Conservation (phyloP, 2,797 vertebrate genomes). For the Cetoscarus ocellatus region DNA sequence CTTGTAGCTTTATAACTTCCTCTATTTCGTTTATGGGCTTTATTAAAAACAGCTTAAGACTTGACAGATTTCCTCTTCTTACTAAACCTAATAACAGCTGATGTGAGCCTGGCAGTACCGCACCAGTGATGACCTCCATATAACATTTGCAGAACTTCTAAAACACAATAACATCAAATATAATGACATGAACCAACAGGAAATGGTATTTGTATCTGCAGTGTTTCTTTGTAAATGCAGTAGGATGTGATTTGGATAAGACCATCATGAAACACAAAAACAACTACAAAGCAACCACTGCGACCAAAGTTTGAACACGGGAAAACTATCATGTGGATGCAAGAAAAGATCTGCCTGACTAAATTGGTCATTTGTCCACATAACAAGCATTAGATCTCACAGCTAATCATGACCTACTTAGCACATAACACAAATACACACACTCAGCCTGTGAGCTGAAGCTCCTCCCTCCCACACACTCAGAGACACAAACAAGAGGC, state of each 20-base stretch:
- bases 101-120: too few relatives aligned
- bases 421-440: constrained; percentile 20
- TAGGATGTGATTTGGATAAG: not conserved
- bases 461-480: constrained; percentile 44
- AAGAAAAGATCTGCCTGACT: not conserved
- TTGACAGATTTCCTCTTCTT: too few relatives aligned
- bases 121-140: not conserved
- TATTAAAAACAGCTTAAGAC: too few relatives aligned
- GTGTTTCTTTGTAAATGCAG: not conserved
- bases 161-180: not conserved
- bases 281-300: not conserved
- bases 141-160: not conserved
- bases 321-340: not conserved
- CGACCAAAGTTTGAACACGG: not conserved
- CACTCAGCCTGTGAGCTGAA: constrained; percentile 15
- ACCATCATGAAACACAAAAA: not conserved
- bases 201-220: not conserved
- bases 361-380: constrained; percentile 27
- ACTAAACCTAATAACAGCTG: too few relatives aligned
- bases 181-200: not conserved
- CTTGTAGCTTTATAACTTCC: too few relatives aligned
- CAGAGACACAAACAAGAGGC: constrained; percentile 19
- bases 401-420: constrained; percentile 80
- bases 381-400: constrained; percentile 42
- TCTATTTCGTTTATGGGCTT: too few relatives aligned